Conservation (phyloP, 2,888 invertebrate species). For the Pimpla rufipes region DNA sequence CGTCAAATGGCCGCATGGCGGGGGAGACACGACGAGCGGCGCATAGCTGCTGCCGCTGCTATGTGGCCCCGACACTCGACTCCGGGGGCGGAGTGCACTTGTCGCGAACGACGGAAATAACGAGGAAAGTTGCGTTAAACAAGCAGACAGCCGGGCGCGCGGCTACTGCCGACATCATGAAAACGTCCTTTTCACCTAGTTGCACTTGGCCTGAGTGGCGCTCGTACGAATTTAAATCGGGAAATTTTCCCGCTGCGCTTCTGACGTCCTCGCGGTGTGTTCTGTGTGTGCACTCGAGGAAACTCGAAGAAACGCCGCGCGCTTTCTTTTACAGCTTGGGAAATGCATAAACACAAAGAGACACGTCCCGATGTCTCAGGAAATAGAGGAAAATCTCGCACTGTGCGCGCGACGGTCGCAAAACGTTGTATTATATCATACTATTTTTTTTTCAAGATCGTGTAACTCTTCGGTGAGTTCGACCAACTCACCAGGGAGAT, state of each 20-base stretch:
- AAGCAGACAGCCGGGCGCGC: slow-evolving; percentile 68
- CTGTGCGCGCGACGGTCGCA: not conserved
- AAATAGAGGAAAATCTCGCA: slow-evolving; percentile 2
- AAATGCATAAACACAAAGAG: slow-evolving; percentile 7
- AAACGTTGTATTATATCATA: too few species aligned
- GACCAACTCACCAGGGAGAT: too few species aligned
- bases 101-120: slow-evolving; percentile 73
- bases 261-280: not conserved
- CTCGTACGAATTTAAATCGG: slow-evolving; percentile 52
- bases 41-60: too few species aligned
- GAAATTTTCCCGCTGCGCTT: slow-evolving; percentile 33
- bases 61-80: slow-evolving; percentile 53
- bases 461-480: too few species aligned
- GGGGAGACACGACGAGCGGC: slow-evolving; percentile 37
- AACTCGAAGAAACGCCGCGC: not conserved
- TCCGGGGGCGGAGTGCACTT: slow-evolving; percentile 65
- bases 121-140: slow-evolving; percentile 76
- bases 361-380: not conserved
- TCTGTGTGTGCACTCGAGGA: not conserved
- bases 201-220: slow-evolving; percentile 53
- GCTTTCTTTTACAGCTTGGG: not conserved
- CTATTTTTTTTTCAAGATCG: too few species aligned
- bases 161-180: slow-evolving; percentile 36
- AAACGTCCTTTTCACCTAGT: slow-evolving; percentile 70
- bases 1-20: slow-evolving; percentile 64